Percentiles rank a stretch among this genome's conserved stretches.
Conservation (phyloP, 1,140 invertebrate species). For the Pissodes strobi region DNA sequence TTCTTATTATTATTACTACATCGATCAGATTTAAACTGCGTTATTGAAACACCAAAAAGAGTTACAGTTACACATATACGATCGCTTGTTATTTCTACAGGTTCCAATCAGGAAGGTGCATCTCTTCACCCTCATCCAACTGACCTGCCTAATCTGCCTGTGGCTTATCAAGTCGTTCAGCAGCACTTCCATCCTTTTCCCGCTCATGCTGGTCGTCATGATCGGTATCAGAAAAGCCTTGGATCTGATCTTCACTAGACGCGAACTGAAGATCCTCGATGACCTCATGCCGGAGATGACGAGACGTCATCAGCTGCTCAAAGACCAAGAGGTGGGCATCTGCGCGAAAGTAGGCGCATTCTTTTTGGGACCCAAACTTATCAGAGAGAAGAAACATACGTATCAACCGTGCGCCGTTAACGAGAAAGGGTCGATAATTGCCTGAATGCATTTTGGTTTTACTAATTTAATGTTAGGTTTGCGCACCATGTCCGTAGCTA, state of each 20-base stretch:
- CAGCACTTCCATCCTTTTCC: constrained; percentile 92
- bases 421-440: too few relatives aligned
- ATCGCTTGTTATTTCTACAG: too few relatives aligned
- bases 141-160: constrained; percentile 86
- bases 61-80: too few relatives aligned
- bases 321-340: constrained; percentile 76
- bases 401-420: constrained; percentile 30
- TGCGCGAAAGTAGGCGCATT: constrained; percentile 42
- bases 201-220: constrained; percentile 97
- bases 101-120: constrained; percentile 93
- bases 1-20: too few relatives aligned
- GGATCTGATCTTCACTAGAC: constrained; percentile 88
- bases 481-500: too few relatives aligned
- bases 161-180: constrained; percentile 98
- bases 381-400: constrained; percentile 27
- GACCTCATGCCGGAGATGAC: constrained; percentile 96
- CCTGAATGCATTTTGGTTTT: too few relatives aligned
- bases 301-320: constrained; percentile 74
- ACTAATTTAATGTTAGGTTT: too few relatives aligned
- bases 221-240: constrained; percentile 93
- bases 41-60: too few relatives aligned
- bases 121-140: constrained; percentile 91
- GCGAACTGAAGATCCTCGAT: constrained; percentile 95
- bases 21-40: too few relatives aligned
- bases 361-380: constrained; percentile 45